Base-by-base conservation (phyloP, 2,888 invertebrate species). In the Dryadula phaetusa region DNA sequence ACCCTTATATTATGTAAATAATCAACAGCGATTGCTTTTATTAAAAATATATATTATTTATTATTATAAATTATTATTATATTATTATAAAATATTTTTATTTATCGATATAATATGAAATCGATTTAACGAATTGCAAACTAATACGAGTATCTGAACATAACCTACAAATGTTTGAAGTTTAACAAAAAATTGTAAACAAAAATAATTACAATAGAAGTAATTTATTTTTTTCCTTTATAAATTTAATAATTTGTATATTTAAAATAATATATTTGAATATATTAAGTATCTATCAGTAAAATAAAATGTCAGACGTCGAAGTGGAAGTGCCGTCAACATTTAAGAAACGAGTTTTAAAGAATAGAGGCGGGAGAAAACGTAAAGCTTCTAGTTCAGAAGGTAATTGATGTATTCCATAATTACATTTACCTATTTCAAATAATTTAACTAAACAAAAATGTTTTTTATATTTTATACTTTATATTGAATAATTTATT, bases 321-420 rank as follows among this genome's bases (percentile, higher is more conserved):
- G 92, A 91, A 76, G 77, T 85, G 0, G 85, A 85, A 74, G 75
- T 84, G 62, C 79, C 88, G 6, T 75, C 84, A 8, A 86, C 86
- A 14, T 96, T 96, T 80, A 96, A 95, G 82, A 96, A 95, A 79
- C 93, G 96, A 4, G 94, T 88, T 79, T 84, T 95, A 2, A 94
- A 93, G 70, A 94, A 93, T 58, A 93, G 87, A 76, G 94, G 94
- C 5, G 93, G 93, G 0, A 88, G 96, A 56, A 95, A 95, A 83
- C 93, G 95, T 16, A 94, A 94, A 80, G 82, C 90, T 28, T 93
- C 94, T 0, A 93, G 94, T 72, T 94, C 94, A 10, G 94, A 93
- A 86, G 85, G 84, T 85, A 81, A 76, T 66, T 56, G n/a, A n/a
- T n/a, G n/a, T n/a, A n/a, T n/a, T n/a, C n/a, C n/a, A n/a, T n/a